Base-by-base conservation (phyloP, 2,888 invertebrate species). In the Eucriotettix oculatus region DNA sequence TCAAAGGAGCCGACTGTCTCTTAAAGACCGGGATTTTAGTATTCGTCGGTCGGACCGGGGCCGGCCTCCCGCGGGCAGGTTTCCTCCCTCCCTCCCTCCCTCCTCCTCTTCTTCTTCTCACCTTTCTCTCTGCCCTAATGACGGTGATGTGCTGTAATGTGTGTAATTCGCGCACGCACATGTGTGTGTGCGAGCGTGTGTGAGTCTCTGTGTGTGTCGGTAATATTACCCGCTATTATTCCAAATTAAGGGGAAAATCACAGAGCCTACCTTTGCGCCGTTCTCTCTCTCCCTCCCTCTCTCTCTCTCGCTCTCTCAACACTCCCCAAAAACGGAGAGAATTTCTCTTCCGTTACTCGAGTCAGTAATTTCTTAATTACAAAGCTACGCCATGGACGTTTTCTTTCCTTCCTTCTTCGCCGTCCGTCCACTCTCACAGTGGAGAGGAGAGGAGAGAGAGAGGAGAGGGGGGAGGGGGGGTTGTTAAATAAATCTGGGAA, bases 1-100 rank as follows among this genome's bases (percentile, higher is more conserved):
- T 62, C 62, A 62, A 62, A 62, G 60, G 60, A 41, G 60, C 62
- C 62, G 62, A 59, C 62, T 57, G 58, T 60, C 55, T 57, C 62
- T 62, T 60, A 60, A 60, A 61, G 61, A 61, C 59, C 57, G 43
- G 55, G 61, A 54, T 61, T 61, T 60, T 58, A 54, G 60, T 60
- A 58, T 60, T 56, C 48, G 52, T 58, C 58, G n/a, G n/a, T n/a
- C n/a, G n/a, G n/a, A n/a, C n/a, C n/a, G n/a, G 44, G 44, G 10
- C 10, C 14, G 48, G 48, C 48, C 48, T 48, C 48, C 48, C 48
- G 48, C 48, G 48, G 48, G 48, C 48, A 14, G 48, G 48, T 14
- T n/a, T 9, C 12, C 48, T n/a, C 48, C 9, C 48, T n/a, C 3
- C n/a, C 48, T 48, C 16, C 52, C 40, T 41, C 16, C 43, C 17